Conservation (phyloP, 2,797 vertebrate species). For the Halcyon smyrnensis region DNA sequence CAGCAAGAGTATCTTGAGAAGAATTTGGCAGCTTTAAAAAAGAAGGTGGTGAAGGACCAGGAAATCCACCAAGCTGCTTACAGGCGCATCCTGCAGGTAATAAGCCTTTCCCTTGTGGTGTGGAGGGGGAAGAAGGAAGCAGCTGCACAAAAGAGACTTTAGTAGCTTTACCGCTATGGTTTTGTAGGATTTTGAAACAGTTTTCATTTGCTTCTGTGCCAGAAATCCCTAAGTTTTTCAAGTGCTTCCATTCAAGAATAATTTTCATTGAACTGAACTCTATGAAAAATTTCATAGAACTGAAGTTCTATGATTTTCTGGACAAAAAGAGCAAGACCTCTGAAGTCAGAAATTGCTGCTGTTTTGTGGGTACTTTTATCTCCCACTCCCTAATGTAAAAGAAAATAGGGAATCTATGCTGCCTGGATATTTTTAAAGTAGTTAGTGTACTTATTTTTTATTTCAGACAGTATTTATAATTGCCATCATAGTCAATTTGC, state of each 20-base stretch:
- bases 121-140: neutral
- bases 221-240: neutral
- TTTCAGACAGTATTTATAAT: neutral
- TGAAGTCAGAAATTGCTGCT: neutral
- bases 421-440: neutral
- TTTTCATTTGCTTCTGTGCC: neutral
- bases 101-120: neutral
- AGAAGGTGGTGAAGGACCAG: constrained; percentile 80
- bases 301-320: neutral
- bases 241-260: neutral
- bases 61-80: constrained; percentile 84
- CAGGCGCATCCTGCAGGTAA: constrained; percentile 87
- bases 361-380: neutral
- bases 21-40: constrained; percentile 84
- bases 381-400: neutral
- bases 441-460: neutral
- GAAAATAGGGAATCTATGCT: neutral
- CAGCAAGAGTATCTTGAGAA: constrained; percentile 86
- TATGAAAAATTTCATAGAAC: neutral
- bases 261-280: neutral
- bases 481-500: neutral
- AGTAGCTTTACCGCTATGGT: neutral
- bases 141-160: neutral
- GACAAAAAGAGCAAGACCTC: neutral
- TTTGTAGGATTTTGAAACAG: neutral